phyloP scores from a whole-genome alignment of 1,140 invertebrate species.

The Bicyclus anynana region DNA sequence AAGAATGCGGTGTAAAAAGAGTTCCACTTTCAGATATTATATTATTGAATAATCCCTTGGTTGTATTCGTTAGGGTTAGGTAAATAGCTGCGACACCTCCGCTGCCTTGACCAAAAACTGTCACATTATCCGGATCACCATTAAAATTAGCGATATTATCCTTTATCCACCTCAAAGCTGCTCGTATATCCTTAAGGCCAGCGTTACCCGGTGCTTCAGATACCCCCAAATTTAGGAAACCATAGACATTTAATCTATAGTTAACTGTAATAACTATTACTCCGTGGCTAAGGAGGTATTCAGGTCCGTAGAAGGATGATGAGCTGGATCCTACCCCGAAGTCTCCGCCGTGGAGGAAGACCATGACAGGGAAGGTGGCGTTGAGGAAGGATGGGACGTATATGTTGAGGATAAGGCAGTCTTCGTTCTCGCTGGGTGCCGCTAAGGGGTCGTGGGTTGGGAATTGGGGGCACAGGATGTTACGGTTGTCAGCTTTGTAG shows the following conservation, averaged over 20 bases:
- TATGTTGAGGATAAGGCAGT: conserved; percentile 81
- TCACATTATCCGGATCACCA: conserved; percentile 81
- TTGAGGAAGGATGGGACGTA: conserved; percentile 71
- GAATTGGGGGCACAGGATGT: conserved; percentile 60
- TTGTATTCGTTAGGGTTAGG: conserved; percentile 79
- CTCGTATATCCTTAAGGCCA: conserved; percentile 78
- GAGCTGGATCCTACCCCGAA: conserved; percentile 77
- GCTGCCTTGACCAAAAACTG: conserved; percentile 80
- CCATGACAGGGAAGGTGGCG: conserved; percentile 77
- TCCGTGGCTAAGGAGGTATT: conserved; percentile 75
- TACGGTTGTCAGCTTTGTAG: conserved; percentile 52
- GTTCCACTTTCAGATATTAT: conserved; percentile 63
- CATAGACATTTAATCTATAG: conserved; percentile 79
- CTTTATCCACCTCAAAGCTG: conserved; percentile 81
- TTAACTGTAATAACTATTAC: conserved; percentile 77
- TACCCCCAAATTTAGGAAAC: conserved; percentile 82
- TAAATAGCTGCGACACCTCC: conserved; percentile 78
- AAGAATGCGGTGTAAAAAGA: conserved; percentile 50
- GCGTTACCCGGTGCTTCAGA: conserved; percentile 68
- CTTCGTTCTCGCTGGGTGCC: conserved; percentile 62
- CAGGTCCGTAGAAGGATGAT: conserved; percentile 71
- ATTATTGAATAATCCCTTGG: conserved; percentile 78
- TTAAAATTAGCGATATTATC: conserved; percentile 81
- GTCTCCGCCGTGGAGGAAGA: conserved; percentile 81
- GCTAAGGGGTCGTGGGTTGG: conserved; percentile 50